Evolutionary conservation across 2,888 invertebrate genomes (phyloP), one percentile per base, ranked within the genome.

Genomic region (Micoletzkya japonica): DNA sequence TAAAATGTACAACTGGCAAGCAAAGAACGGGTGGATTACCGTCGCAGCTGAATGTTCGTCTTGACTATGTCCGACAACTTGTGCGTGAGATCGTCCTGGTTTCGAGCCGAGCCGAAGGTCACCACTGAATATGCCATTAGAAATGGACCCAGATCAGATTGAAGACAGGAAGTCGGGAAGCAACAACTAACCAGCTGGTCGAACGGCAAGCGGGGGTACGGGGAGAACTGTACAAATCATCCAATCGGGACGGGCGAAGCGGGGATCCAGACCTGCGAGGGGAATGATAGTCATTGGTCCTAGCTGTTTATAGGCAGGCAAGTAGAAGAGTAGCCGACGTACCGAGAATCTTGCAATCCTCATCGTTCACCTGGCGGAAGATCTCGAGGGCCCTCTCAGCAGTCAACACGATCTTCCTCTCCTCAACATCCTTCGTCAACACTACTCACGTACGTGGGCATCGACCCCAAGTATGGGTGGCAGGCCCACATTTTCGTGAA

Each of bases 51-150:
- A 87, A 95, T 96, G 86, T 99, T 99, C 0, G 94, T 90, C 88
- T 99, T 99, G 70, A 99, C 94, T 54, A 99, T 97, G 83, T 99
- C 98, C 0, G 97, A 91, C 70, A 99, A 88, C 88, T 99, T 99
- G 88, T 99, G 97, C 0, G 98, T 99, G 83, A 99, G 90, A 90
- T 99, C 98, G 86, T 99, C 98, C 88, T 90, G 90, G 90, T 97
- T 98, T 86, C 94, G 92, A 0, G 97, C 97, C 0, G 96, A 93
- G n/a, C 98, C 98, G 87, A 93, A 93, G 93, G 97, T 98, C 10
- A 97, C 94, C 4, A 98, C 97, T 68, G n/a, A 24, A 56, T 56
- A 7, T 56, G 14, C 30, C 4, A 14, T 6, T 26, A 17, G 17
- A 26, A 56, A 6, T 17, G 26, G 4, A 7, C 30, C 4, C 4